phyloP scores from a whole-genome alignment of 2,797 vertebrate genomes.

The Neosilurus mollespiculum region DNA sequence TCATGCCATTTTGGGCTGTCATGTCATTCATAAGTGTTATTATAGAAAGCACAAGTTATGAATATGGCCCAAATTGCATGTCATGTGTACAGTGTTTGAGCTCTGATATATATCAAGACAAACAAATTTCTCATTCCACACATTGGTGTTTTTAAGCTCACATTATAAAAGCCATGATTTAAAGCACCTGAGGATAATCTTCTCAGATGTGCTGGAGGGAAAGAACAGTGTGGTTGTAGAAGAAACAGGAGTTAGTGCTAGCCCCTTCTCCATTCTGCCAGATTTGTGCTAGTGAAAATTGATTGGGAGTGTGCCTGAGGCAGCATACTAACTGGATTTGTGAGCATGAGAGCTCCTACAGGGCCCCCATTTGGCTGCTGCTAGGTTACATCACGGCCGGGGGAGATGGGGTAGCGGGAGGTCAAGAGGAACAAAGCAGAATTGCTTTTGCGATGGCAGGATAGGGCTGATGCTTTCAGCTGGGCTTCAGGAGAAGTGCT shows the following conservation, averaged over 20 bases:
- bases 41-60: not conserved
- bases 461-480: conserved; percentile 53
- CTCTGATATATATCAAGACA: not conserved
- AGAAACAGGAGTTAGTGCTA: conserved; percentile 55
- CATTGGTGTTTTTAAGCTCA: conserved; percentile 5
- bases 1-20: not conserved
- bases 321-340: conserved; percentile 67
- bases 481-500: conserved; percentile 27
- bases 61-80: not conserved
- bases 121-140: conserved; percentile 4
- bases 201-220: not conserved
- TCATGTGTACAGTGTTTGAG: conserved; percentile 11
- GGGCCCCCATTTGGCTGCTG: conserved; percentile 62
- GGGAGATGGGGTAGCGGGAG: conserved; percentile 51
- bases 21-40: conserved; percentile 1
- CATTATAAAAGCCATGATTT: conserved; percentile 2
- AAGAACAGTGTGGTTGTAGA: conserved; percentile 27
- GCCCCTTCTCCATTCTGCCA: conserved; percentile 46
- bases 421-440: conserved; percentile 62
- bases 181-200: conserved; percentile 4
- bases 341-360: conserved; percentile 54
- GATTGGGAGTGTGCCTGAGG: conserved; percentile 51
- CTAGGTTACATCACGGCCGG: conserved; percentile 71
- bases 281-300: conserved; percentile 51
- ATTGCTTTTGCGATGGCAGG: conserved; percentile 68